Base-by-base conservation (phyloP, 2,888 invertebrate species). In the Villa cingulata region DNA sequence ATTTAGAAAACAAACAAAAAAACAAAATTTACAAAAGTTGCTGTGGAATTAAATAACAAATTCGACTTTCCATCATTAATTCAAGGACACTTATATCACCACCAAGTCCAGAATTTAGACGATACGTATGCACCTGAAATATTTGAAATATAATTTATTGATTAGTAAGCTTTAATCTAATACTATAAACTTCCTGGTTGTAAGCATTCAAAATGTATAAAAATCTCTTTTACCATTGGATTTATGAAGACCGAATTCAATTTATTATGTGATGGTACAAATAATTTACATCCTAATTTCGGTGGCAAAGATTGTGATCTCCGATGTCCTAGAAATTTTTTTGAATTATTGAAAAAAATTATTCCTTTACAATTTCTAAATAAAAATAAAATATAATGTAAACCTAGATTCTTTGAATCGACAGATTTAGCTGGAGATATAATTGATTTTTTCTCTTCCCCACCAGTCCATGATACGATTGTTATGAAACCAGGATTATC, bases 11-110 rank as follows among this genome's bases (percentile, higher is more conserved):
- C 23, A 23, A 23, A 23, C 7, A 23, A 23, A 23, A 23, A 23
- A 23, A 23, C 23, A 23, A 18, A 27, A 44, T 5, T 80, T 72
- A 91, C 86, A 95, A 70, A 53, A 94, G 71, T 65, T 91, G 88
- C 58, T 86, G 82, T 1, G 95, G 94, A 66, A 95, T 79, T 41
- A 77, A 74, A 62, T 84, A 91, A 59, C 88, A 86, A 12, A 90
- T 70, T 60, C 83, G 83, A 56, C 89, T 86, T 66, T 95, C 95
- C 1, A 88, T 84, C 84, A 95, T 86, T 43, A 87, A 80, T 68
- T 95, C 95, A 60, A 91, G 87, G 4, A 94, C 91, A 54, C 86
- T 87, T 44, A 95, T 88, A 65, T 94, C 91, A 2, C 89, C 90
- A 1, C 90, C 89, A 23, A 89, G 73, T 1, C 90, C 89, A 0